Evolutionary conservation across 2,797 vertebrate species (phyloP).

Genomic region (Microcaecilia unicolor): DNA sequence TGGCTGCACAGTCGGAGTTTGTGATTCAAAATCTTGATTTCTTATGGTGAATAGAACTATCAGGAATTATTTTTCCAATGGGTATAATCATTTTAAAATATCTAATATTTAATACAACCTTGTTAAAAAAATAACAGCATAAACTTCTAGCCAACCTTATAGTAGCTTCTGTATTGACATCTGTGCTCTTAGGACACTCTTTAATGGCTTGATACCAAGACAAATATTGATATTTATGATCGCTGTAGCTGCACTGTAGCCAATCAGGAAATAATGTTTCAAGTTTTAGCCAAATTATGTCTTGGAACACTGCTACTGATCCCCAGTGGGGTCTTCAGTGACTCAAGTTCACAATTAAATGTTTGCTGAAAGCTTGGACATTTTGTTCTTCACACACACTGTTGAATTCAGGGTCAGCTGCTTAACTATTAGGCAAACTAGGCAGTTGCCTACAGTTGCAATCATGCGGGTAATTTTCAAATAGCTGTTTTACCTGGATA

Average conservation of each 20-base stretch:
- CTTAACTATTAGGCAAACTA: no score
- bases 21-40: slow-evolving; percentile 19
- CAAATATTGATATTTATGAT: neutral
- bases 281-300: neutral
- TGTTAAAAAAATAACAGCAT: slow-evolving; percentile 27
- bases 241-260: slow-evolving; percentile 9
- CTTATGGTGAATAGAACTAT: slow-evolving; percentile 25
- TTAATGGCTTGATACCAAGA: slow-evolving; percentile 19
- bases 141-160: slow-evolving; percentile 16
- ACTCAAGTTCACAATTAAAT: no score
- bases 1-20: slow-evolving; percentile 22
- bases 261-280: slow-evolving; percentile 5
- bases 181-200: slow-evolving; percentile 5
- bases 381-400: no score
- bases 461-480: no score
- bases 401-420: no score
- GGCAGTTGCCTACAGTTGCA: no score
- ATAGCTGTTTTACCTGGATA: no score
- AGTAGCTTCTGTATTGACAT: slow-evolving; percentile 11
- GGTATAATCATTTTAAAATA: slow-evolving; percentile 25
- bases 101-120: slow-evolving; percentile 4
- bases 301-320: neutral
- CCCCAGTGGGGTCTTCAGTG: neutral
- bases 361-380: no score
- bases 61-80: slow-evolving; percentile 21